Percentiles rank a stretch among this genome's conserved stretches.
Evolutionary conservation across 2,888 invertebrate genomes (phyloP).

Genomic region (Lacanobia oleracea): DNA sequence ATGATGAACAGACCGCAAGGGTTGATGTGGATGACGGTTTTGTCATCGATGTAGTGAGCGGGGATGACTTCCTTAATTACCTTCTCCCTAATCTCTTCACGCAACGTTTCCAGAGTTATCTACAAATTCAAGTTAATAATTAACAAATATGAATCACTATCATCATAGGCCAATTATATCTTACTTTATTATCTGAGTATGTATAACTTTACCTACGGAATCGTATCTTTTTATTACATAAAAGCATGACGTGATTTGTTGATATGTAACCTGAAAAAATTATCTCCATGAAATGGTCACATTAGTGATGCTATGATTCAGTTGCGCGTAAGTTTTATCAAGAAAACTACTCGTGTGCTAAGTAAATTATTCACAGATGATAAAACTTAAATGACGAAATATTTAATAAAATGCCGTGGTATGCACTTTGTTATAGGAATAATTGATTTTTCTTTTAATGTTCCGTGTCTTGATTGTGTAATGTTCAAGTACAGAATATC

Average conservation of each 20-base stretch:
- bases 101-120: slow-evolving; percentile 95
- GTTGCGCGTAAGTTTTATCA: slow-evolving; percentile 39
- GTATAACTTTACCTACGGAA: neutral
- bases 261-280: slow-evolving; percentile 38
- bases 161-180: slow-evolving; percentile 29
- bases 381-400: slow-evolving; percentile 47
- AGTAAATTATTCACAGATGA: slow-evolving; percentile 55
- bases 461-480: slow-evolving; percentile 26
- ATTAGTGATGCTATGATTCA: slow-evolving; percentile 56
- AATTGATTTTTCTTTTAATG: slow-evolving; percentile 45
- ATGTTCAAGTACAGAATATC: neutral
- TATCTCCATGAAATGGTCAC: slow-evolving; percentile 51
- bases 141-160: slow-evolving; percentile 21
- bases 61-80: slow-evolving; percentile 98
- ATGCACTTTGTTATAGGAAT: slow-evolving; percentile 16
- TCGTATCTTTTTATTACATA: slow-evolving; percentile 33
- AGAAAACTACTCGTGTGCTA: slow-evolving; percentile 59
- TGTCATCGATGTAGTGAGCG: slow-evolving; percentile 96
- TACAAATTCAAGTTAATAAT: slow-evolving; percentile 62
- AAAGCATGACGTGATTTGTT: slow-evolving; percentile 40
- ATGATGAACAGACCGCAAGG: slow-evolving; percentile 99
- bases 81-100: slow-evolving; percentile 96
- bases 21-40: slow-evolving; percentile 98
- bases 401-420: slow-evolving; percentile 42
- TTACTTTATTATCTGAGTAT: slow-evolving; percentile 17